These are phyloP conservation scores for Escarpia spicata DNA, from an alignment of 2,888 invertebrate genomes.

Conservation along the genomic window DNA sequence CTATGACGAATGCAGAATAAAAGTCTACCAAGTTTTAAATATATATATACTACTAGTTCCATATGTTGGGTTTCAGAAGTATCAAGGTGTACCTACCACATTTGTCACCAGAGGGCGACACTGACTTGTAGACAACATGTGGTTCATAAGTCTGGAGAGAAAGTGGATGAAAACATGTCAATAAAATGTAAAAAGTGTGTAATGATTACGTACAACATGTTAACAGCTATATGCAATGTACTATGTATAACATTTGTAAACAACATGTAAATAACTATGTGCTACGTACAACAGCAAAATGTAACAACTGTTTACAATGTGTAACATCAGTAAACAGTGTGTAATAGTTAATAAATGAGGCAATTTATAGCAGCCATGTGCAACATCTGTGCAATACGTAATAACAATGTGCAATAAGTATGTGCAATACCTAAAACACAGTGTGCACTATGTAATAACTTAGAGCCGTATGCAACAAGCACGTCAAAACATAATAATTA, in stretches of 20 bases:
- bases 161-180: not conserved
- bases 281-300: no score
- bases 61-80: not conserved
- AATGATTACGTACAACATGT: no score
- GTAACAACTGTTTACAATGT: not conserved
- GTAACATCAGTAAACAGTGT: not conserved
- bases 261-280: not conserved
- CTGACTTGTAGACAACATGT: slow-evolving; percentile 13
- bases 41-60: no score
- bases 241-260: not conserved
- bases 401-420: not conserved
- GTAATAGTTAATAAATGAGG: not conserved
- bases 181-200: not conserved
- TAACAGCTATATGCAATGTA: not conserved
- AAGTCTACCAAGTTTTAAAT: not conserved
- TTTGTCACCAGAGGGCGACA: slow-evolving; percentile 3
- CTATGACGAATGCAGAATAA: not conserved
- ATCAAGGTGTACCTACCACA: slow-evolving; percentile 10
- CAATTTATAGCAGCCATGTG: not conserved
- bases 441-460: not conserved
- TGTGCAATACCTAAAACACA: not conserved
- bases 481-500: not conserved
- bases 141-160: slow-evolving; percentile 4
- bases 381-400: not conserved
- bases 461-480: not conserved